phyloP scores from a whole-genome alignment of 2,797 vertebrate species.

The Champsocephalus gunnari region DNA sequence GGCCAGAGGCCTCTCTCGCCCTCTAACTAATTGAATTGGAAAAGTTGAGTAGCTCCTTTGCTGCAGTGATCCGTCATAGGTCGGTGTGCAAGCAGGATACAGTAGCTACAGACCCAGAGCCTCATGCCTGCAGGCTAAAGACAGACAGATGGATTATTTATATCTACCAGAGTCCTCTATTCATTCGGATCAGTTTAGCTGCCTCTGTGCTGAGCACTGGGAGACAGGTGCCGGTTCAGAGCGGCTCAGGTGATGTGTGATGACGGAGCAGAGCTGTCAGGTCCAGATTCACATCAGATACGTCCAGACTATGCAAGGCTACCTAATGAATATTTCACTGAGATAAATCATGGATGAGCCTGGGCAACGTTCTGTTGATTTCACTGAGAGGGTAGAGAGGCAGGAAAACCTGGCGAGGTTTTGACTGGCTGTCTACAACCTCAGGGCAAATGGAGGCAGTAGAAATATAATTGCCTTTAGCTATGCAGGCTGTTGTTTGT shows the following conservation, averaged over 20 bases:
- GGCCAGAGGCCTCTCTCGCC: constrained; percentile 41
- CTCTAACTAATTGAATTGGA: constrained; percentile 74
- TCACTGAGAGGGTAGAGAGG: constrained; percentile 79
- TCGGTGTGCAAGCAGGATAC: constrained; percentile 58
- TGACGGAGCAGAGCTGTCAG: constrained; percentile 82
- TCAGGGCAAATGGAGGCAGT: constrained; percentile 80
- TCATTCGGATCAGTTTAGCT: constrained; percentile 78
- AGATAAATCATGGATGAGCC: constrained; percentile 86
- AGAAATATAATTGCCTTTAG: constrained; percentile 84
- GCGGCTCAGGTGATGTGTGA: constrained; percentile 77
- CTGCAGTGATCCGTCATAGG: constrained; percentile 57
- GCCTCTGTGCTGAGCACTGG: constrained; percentile 66
- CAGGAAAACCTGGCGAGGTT: constrained; percentile 73
- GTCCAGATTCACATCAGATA: constrained; percentile 78
- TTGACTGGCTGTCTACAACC: constrained; percentile 83
- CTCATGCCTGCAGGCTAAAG: constrained; percentile 77
- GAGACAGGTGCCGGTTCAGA: constrained; percentile 76
- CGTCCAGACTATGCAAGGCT: constrained; percentile 75
- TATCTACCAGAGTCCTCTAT: constrained; percentile 72
- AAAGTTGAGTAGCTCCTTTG: constrained; percentile 71
- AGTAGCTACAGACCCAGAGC: constrained; percentile 62
- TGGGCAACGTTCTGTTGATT: constrained; percentile 82
- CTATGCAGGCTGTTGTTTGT: constrained; percentile 83
- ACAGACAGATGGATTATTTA: constrained; percentile 79
- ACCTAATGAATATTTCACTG: constrained; percentile 84